Base-by-base conservation (phyloP, 2,113 vertebrate genomes). In the Cynocephalus volans region DNA sequence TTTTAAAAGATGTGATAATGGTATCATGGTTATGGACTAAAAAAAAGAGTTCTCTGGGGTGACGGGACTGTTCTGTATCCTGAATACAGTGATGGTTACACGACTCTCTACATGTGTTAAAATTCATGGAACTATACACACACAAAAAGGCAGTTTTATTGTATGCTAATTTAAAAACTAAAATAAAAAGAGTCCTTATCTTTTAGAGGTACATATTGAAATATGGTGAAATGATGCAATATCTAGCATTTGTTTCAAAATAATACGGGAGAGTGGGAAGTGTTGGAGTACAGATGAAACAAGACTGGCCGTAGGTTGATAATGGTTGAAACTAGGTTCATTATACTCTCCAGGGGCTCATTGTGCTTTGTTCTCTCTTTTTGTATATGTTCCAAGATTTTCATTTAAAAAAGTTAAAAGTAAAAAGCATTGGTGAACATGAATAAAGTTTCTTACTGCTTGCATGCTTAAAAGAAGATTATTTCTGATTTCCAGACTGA, bases 371-470 rank as follows among this genome's bases (percentile, higher is more conserved):
- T 89, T 94, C 23, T 54, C 36, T 67, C 45, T 84, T 94, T 88
- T 81, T 91, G 31, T 65, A 5, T 50, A 23, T 80, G 62, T 85
- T 93, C 54, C 92, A 95, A 84, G 23, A 70, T 93, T 94, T 96
- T 91, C 41, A 67, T 82, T 36, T 64, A 79, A 90, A 86, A 93
- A 82, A 75, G 65, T 69, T 82, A 86, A 92, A 96, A 90, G 64
- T 76, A 64, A 60, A 96, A 89, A 90, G 33, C 83, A 65, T 3
- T 70, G 6, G n/a, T 80, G 33, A 90, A 58, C 33, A 67, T 96
- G 52, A 93, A 88, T 79, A 72, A 84, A 52, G 41, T 87, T 76
- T 48, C 18, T 65, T 84, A 36, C 64, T 65, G 14, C 8, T 88
- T 79, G 2, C 1, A 45, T 70, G 45, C 82, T 36, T 77, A 48